Conservation (phyloP, 2,888 invertebrate genomes). For the Clepsis dumicolana region DNA sequence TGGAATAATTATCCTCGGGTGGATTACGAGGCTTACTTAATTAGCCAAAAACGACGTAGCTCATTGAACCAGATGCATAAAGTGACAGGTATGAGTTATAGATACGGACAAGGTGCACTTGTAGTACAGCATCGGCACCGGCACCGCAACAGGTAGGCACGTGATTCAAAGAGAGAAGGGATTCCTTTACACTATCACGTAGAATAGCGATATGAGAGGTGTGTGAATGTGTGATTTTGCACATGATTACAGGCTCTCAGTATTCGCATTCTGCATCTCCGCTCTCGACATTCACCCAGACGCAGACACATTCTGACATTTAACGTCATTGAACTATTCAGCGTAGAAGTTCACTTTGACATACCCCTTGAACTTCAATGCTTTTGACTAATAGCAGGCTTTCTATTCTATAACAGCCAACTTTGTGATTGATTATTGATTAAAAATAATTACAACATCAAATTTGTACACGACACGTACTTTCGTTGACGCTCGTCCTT, state of each 20-base stretch:
- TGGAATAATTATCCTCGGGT: not conserved
- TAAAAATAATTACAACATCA: too few relatives aligned
- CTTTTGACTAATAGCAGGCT: constrained; percentile 46
- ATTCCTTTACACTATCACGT: not conserved
- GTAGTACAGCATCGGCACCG: not conserved
- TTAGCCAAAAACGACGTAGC: not conserved
- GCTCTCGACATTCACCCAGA: constrained; percentile 59
- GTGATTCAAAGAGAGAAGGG: not conserved
- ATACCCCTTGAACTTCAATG: constrained; percentile 59
- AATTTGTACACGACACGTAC: too few relatives aligned
- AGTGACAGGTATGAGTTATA: not conserved
- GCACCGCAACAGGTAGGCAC: not conserved
- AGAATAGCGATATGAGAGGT: not conserved
- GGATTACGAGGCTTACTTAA: not conserved
- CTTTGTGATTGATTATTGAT: too few relatives aligned
- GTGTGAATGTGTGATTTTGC: constrained; percentile 14
- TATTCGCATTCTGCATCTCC: constrained; percentile 43
- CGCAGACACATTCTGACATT: constrained; percentile 62
- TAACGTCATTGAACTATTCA: constrained; percentile 60
- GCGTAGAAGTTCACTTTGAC: constrained; percentile 39
- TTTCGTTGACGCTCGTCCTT: too few relatives aligned
- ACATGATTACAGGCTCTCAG: constrained; percentile 45
- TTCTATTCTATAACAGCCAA: constrained; percentile 32
- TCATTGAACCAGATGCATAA: constrained; percentile 6
- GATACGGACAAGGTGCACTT: not conserved